Percentiles rank a stretch among this genome's conserved stretches.
Evolutionary conservation across 2,888 invertebrate genomes (phyloP).

Genomic region (Tetramorium bicarinatum): DNA sequence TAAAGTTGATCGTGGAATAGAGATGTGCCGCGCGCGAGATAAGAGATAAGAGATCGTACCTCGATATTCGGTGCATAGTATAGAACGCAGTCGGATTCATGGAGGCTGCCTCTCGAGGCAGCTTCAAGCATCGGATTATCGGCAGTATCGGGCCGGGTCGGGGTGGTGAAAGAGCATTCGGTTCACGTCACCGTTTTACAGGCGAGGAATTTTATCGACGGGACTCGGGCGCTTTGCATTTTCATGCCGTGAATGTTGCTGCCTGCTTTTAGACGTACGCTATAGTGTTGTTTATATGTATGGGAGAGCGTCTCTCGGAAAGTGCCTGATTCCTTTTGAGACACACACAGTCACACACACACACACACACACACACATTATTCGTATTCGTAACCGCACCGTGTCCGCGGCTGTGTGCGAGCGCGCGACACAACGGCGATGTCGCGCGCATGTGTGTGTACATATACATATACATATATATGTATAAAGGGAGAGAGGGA

Average conservation of each 20-base stretch:
- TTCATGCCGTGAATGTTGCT: slow-evolving; percentile 78
- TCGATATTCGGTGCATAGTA: slow-evolving; percentile 22
- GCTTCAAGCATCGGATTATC: slow-evolving; percentile 82
- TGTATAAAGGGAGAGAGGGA: slow-evolving; percentile 37
- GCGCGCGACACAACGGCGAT: slow-evolving; percentile 11
- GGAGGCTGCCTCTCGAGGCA: slow-evolving; percentile 40
- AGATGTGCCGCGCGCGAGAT: slow-evolving; percentile 55
- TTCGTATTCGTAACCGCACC: slow-evolving; percentile 45
- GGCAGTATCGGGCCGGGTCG: slow-evolving; percentile 60
- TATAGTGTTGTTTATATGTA: slow-evolving; percentile 55
- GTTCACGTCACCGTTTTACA: slow-evolving; percentile 84
- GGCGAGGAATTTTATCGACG: slow-evolving; percentile 84
- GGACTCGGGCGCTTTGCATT: slow-evolving; percentile 82
- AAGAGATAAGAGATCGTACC: slow-evolving; percentile 33
- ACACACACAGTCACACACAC: slow-evolving; percentile 53
- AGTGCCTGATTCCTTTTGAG: slow-evolving; percentile 66
- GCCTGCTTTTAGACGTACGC: slow-evolving; percentile 67
- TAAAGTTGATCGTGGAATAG: background rate
- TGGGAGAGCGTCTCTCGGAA: slow-evolving; percentile 55
- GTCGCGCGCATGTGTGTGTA: background rate
- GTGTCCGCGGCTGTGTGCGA: background rate
- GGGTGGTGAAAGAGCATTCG: slow-evolving; percentile 78
- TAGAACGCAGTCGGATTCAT: slow-evolving; percentile 19
- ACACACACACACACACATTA: slow-evolving; percentile 58
- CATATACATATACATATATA: too few relatives aligned